Evolutionary conservation across 2,888 invertebrate genomes (phyloP), one percentile per base, ranked within the genome.

Genomic region (Eilema caniola): DNA sequence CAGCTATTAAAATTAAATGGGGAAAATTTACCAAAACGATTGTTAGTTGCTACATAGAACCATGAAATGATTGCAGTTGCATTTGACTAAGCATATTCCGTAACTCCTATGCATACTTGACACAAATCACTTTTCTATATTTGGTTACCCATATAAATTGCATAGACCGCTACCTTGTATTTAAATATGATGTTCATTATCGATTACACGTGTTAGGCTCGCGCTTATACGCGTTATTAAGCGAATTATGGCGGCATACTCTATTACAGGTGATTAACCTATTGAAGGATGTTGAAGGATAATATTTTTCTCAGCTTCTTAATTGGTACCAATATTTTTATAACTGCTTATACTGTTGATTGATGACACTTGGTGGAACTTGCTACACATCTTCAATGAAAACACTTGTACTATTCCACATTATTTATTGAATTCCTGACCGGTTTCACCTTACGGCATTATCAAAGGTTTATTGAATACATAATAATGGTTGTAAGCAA

Each of bases 121-220:
- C 67, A 68, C 67, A 59, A 65, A 67, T 69, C 67, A 67, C 25
- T 68, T 67, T 57, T 61, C 67, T 62, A 73, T 75, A 61, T 71
- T 70, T 74, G 62, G 28, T 14, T 71, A 59, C 63, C 28, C 24
- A 37, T 14, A 47, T 41, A 28, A 24, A 57, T 56, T 70, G 62
- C 63, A 72, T 33, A 61, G 67, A 68, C 53, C 41, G 63, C 69
- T 66, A 73, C 76, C 66, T 78, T 73, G 72, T 76, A 81, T 81
- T 66, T 73, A 76, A 82, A 85, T 83, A 80, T 66, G 60, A 65
- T 33, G 37, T 63, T 72, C 70, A 80, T 79, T 75, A 75, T 69
- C 60, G 74, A 83, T 84, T 82, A 78, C 71, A 67, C 79, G 66
- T 76, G 72, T 77, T 82, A 82, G 75, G 71, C 20, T 63, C 67